Percentiles rank a stretch among this genome's conserved stretches.
Conservation (phyloP, 2,113 vertebrate genomes). For the Etheostoma spectabile region DNA sequence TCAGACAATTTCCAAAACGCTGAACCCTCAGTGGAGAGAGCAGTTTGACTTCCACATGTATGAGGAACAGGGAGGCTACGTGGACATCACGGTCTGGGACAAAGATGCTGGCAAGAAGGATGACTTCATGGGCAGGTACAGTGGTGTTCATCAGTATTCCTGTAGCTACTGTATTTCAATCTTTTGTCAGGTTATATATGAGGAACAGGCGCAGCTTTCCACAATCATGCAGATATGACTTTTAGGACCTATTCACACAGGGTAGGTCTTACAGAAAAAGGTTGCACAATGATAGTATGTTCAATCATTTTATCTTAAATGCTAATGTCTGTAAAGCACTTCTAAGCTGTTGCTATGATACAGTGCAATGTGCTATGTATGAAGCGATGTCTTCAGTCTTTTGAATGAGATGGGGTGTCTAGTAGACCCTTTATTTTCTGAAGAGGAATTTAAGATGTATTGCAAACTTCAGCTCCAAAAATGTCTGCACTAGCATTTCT, state of each 20-base stretch:
- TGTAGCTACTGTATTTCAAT: neutral
- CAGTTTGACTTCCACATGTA: conserved; percentile 99
- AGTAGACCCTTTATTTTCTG: neutral
- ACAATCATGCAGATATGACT: neutral
- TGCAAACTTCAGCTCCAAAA: neutral
- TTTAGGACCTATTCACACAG: neutral
- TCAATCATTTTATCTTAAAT: neutral
- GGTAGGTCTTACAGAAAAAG: neutral
- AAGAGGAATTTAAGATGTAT: neutral
- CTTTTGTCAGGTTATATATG: neutral
- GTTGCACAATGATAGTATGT: neutral
- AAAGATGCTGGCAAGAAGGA: conserved; percentile 96
- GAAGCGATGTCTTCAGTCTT: neutral
- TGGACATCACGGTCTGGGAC: conserved; percentile 98
- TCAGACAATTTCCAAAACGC: conserved; percentile 93
- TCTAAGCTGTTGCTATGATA: neutral
- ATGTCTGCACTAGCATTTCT: neutral
- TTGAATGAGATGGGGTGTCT: neutral
- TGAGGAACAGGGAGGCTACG: conserved; percentile 93
- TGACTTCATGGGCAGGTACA: conserved; percentile 98
- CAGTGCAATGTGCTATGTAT: neutral
- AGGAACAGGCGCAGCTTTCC: neutral
- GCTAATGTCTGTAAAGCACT: neutral
- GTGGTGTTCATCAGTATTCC: conserved; percentile 58
- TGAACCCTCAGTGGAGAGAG: conserved; percentile 98